These are phyloP conservation scores for Xenotilapia longispinis DNA, from an alignment of 2,113 vertebrate genomes.

Conservation along the genomic window DNA sequence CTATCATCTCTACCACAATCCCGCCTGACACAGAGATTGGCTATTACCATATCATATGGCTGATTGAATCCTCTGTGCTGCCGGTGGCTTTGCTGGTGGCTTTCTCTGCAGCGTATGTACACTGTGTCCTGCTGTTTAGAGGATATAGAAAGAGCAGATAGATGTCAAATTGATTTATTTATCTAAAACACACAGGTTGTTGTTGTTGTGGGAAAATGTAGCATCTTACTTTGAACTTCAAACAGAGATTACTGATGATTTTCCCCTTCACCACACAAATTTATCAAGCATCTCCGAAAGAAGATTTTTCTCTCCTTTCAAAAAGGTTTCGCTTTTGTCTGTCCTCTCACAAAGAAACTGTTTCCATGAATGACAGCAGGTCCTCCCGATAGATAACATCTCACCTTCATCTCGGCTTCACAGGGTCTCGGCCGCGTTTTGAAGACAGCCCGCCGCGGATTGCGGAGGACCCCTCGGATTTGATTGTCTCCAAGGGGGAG, in stretches of 20 bases:
- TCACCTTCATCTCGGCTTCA: background rate
- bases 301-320: background rate
- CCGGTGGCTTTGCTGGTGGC: background rate
- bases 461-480: constrained; percentile 74
- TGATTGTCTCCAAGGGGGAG: constrained; percentile 74
- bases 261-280: background rate
- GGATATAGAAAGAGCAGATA: background rate
- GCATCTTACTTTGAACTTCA: background rate
- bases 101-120: background rate
- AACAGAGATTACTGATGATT: background rate
- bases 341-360: background rate
- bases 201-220: background rate
- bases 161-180: background rate
- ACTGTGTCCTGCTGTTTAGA: background rate
- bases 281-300: background rate
- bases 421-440: constrained; percentile 66
- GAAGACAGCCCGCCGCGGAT: constrained; percentile 80
- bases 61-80: constrained; percentile 12
- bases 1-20: constrained; percentile 1
- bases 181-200: background rate
- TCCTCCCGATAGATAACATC: background rate
- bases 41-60: constrained; percentile 27
- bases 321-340: background rate
- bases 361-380: background rate
- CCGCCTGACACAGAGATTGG: constrained; percentile 18